Conservation (phyloP, 2,797 vertebrate genomes). For the Hippoglossus hippoglossus region DNA sequence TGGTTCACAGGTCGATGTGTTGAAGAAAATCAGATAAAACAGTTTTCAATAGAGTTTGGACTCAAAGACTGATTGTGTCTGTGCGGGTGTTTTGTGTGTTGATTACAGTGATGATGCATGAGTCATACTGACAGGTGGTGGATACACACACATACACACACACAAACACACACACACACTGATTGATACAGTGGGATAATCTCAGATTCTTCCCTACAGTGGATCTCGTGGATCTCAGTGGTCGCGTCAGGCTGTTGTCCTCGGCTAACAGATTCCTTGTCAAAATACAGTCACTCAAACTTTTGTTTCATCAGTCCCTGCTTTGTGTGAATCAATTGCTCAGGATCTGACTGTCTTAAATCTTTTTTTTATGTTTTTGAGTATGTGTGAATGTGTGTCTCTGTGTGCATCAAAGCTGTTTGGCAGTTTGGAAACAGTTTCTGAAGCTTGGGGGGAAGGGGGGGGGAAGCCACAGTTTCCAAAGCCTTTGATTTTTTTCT, state of each 20-base stretch:
- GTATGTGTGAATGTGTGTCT: constrained; percentile 2
- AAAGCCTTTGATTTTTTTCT: constrained; percentile 52
- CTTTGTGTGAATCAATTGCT: constrained; percentile 32
- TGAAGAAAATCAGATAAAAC: neutral
- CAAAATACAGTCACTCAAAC: constrained; percentile 32
- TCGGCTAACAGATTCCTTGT: constrained; percentile 41
- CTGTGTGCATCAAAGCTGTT: constrained; percentile 11
- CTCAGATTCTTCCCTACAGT: constrained; percentile 51
- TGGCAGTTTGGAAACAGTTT: constrained; percentile 44
- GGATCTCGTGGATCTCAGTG: constrained; percentile 11
- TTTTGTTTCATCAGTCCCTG: constrained; percentile 11
- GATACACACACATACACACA: constrained; percentile 30
- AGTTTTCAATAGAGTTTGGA: neutral
- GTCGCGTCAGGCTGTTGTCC: constrained; percentile 14
- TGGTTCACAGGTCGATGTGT: constrained; percentile 4
- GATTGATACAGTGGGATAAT: constrained; percentile 44
- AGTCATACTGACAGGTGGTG: constrained; percentile 71
- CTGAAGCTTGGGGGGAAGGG: constrained; percentile 49
- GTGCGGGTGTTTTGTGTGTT: constrained; percentile 37
- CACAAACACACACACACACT: constrained; percentile 30
- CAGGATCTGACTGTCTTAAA: constrained; percentile 18
- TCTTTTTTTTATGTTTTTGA: constrained; percentile 11
- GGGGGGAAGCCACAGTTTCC: constrained; percentile 58
- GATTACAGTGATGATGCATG: constrained; percentile 46
- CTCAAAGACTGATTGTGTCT: neutral